A percentile compares a stretch with the other conserved stretches of the same genome.
phyloP scores from a whole-genome alignment of 2,888 invertebrate genomes.

The Drosophila mimetica region DNA sequence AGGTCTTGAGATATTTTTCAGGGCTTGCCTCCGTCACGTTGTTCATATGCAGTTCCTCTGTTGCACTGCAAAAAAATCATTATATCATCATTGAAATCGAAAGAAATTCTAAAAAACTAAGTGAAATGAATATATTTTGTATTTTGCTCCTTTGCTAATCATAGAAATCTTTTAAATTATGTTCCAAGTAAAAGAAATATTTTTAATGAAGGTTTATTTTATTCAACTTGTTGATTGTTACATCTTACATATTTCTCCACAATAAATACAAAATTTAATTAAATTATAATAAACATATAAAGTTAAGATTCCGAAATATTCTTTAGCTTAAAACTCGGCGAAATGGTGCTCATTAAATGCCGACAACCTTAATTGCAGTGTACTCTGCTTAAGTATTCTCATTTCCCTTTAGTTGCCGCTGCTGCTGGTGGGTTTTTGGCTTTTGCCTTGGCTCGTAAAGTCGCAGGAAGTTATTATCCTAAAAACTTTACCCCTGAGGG shows the following conservation, averaged over 20 bases:
- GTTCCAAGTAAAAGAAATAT: no score
- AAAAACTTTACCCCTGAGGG: conserved; percentile 81
- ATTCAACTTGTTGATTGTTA: no score
- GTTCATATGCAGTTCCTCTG: conserved; percentile 55
- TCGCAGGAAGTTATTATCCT: conserved; percentile 82
- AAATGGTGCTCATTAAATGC: neutral
- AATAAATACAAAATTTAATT: neutral
- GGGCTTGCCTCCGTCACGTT: conserved; percentile 35
- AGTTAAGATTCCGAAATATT: neutral
- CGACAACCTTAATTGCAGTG: conserved; percentile 18
- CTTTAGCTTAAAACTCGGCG: neutral
- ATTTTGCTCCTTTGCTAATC: no score
- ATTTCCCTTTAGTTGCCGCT: conserved; percentile 66
- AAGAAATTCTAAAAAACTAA: no score
- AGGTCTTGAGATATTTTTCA: conserved; percentile 68
- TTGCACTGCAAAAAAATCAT: conserved; percentile 28
- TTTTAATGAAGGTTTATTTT: no score
- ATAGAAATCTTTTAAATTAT: no score
- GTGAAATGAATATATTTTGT: no score
- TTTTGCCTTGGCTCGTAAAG: conserved; percentile 75
- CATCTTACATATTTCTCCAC: no score
- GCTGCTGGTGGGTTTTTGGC: conserved; percentile 58
- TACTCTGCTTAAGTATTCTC: conserved; percentile 72
- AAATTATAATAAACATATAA: neutral
- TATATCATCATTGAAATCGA: no score